phyloP scores from a whole-genome alignment of 2,113 vertebrate species.

The Pardalotus punctatus region DNA sequence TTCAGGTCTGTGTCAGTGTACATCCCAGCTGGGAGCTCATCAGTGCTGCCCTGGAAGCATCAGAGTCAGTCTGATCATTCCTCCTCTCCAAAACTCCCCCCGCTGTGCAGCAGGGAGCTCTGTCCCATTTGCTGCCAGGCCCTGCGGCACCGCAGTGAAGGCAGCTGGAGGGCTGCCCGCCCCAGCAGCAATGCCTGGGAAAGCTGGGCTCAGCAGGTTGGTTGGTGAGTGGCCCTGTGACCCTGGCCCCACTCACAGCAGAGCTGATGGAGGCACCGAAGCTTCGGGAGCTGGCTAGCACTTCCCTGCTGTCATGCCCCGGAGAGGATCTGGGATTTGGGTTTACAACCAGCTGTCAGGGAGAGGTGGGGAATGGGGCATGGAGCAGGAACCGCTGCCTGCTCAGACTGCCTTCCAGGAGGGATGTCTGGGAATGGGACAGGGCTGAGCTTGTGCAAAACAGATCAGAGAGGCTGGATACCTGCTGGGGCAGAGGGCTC shows the following conservation, averaged over 20 bases:
- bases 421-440: neutral
- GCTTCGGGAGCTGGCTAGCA: neutral
- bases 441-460: neutral
- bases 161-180: neutral
- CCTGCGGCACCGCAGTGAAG: neutral
- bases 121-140: neutral
- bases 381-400: fast-evolving
- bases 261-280: slow-evolving; percentile 19
- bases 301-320: neutral
- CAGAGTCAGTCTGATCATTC: fast-evolving
- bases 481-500: neutral
- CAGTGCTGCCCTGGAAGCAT: neutral
- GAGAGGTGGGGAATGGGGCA: neutral
- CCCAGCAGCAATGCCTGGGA: neutral
- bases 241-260: neutral
- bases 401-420: neutral
- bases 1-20: neutral
- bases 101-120: neutral
- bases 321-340: neutral
- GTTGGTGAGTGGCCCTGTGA: neutral
- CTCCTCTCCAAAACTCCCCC: neutral
- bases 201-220: slow-evolving; percentile 54
- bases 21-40: neutral
- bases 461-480: fast-evolving
- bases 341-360: neutral